Percentiles rank a stretch among this genome's conserved stretches.
Conservation (phyloP, 2,888 invertebrate species). For the Amphipyra berbera region DNA sequence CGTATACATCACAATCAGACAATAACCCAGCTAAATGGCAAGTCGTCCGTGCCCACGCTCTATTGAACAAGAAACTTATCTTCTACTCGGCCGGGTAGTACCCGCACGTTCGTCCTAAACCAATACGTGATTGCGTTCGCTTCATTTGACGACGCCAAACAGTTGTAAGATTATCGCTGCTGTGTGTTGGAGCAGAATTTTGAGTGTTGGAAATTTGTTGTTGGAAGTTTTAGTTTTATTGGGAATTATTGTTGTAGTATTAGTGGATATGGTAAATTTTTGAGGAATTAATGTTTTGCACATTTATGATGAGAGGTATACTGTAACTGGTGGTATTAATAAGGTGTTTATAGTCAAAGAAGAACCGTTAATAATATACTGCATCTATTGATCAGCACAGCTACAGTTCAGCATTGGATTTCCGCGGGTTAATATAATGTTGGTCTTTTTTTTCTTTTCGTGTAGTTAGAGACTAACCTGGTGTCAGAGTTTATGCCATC, state of each 20-base stretch:
- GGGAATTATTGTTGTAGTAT: neutral
- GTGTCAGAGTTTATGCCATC: no score
- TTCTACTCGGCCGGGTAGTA: slow-evolving; percentile 46
- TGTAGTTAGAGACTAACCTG: no score
- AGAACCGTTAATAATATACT: no score
- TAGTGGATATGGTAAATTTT: neutral
- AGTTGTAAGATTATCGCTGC: slow-evolving; percentile 52
- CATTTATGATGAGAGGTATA: no score
- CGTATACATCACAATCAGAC: slow-evolving; percentile 56
- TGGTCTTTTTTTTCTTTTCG: no score
- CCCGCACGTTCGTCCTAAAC: slow-evolving; percentile 66
- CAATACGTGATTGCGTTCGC: slow-evolving; percentile 65
- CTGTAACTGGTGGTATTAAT: no score
- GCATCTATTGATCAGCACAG: no score
- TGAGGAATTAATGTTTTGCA: no score
- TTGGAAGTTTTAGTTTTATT: slow-evolving; percentile 18
- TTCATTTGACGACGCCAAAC: slow-evolving; percentile 63
- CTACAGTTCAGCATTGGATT: no score
- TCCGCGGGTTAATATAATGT: no score
- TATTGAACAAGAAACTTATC: slow-evolving; percentile 52
- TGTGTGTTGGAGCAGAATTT: slow-evolving; percentile 32
- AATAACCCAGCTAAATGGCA: slow-evolving; percentile 57
- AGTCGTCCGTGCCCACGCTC: slow-evolving; percentile 51
- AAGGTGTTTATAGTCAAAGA: no score
- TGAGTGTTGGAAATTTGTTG: slow-evolving; percentile 27